phyloP scores from a whole-genome alignment of 2,113 vertebrate genomes.

The Microcebus lehilahytsara region DNA sequence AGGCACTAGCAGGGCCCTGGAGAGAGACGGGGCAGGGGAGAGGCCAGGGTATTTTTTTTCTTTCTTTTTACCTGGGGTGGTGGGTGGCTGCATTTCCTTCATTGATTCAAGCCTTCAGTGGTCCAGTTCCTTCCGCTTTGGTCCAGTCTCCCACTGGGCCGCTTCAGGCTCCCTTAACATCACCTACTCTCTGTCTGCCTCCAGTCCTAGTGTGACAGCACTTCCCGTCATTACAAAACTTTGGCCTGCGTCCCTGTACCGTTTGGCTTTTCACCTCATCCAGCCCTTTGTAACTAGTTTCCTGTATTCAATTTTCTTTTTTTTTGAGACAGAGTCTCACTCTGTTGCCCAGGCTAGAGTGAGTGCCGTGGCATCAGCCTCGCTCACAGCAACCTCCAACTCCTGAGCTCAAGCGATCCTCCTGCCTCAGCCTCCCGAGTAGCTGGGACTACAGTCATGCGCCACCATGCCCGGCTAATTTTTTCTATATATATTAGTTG shows the following conservation, averaged over 20 bases:
- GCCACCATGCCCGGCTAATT: too few species aligned
- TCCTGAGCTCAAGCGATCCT: too few species aligned
- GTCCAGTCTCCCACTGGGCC: neutral
- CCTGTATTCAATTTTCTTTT: neutral
- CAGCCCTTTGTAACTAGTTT: neutral
- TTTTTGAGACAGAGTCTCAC: neutral
- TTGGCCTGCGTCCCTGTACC: neutral
- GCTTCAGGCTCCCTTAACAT: neutral
- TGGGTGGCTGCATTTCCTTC: neutral
- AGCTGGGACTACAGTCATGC: too few species aligned
- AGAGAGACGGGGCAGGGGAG: neutral
- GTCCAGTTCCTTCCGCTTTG: neutral
- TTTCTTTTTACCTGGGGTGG: neutral
- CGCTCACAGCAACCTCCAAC: too few species aligned
- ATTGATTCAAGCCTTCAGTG: neutral
- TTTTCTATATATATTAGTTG: too few species aligned
- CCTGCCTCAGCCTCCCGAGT: too few species aligned
- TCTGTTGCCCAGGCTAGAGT: too few species aligned
- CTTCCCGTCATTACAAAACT: neutral
- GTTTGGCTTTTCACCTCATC: constrained; percentile 2
- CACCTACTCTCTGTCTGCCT: neutral
- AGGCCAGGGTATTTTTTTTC: neutral
- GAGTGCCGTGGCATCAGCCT: too few species aligned
- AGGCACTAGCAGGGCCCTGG: neutral
- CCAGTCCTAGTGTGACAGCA: neutral